Evolutionary conservation across 2,113 vertebrate species (phyloP), one percentile per base, ranked within the genome.

Genomic region (Caranx melampygus): DNA sequence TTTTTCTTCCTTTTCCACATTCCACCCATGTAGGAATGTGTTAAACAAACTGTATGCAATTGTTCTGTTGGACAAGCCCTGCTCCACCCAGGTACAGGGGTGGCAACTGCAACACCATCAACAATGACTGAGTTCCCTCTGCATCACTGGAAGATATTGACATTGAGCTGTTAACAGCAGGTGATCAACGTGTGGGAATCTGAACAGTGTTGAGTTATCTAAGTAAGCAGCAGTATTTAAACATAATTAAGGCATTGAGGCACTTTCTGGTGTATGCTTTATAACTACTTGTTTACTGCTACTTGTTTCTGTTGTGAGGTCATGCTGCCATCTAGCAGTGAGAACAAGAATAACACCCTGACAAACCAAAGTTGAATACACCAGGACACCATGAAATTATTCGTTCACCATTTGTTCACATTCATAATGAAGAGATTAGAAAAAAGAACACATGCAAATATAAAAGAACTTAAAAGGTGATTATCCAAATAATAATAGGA

Each of bases 381-480:
- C 45, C 45, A 4, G 45, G 15, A 75, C 21, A 33, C 33, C 1
- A 2, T n/a, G 13, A 40, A 58, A 42, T 72, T 9, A 34, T 21
- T 31, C 20, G 52, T 13, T 8, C 44, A 3, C 6, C 13, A 0
- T 33, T 37, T 37, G 51, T 16, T 26, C n/a, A 55, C 71, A 3
- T 55, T 68, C 15, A 47, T 42, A 66, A 62, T 34, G 10, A 72
- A 33, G 42, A 13, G 3, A 47, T 18, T 15, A 44, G 54, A 54
- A 62, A 75, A 34, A 37, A 52, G 26, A 31, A 35, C 58, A 35
- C 4, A 21, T 63, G 10, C n/a, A 64, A 6, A 83, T 81, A 87
- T 72, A 79, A 88, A 89, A 78, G 0, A 75, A 40, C 82, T 85
- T 45, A 90, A 81, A 71, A 90, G 58, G 71, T 73, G 55, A 88